Evolutionary conservation across 2,113 vertebrate genomes (phyloP).

Genomic region (Heloderma charlesbogerti): DNA sequence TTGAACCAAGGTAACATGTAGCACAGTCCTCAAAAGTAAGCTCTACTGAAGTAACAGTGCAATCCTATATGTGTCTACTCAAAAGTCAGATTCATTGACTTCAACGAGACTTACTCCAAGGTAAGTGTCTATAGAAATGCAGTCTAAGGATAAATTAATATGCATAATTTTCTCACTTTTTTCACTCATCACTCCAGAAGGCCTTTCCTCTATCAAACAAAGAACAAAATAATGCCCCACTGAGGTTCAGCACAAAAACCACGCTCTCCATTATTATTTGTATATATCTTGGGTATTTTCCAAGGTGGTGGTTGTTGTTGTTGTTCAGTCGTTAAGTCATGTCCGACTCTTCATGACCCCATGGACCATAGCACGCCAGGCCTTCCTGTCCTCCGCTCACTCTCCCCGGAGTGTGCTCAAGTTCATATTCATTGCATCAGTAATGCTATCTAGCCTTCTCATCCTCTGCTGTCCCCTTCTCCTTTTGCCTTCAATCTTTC

Average conservation of each 20-base stretch:
- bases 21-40: too few species aligned
- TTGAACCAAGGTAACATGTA: background rate
- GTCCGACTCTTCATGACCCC: too few species aligned
- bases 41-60: background rate
- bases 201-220: background rate
- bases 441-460: too few species aligned
- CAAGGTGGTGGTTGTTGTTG: too few species aligned
- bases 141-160: background rate
- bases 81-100: background rate
- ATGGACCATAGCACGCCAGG: too few species aligned
- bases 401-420: too few species aligned
- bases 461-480: too few species aligned
- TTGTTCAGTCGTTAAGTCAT: too few species aligned
- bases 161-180: background rate
- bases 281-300: background rate
- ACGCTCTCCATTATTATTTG: background rate
- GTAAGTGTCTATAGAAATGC: too few species aligned
- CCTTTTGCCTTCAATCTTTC: too few species aligned
- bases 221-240: background rate
- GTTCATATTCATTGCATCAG: too few species aligned
- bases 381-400: too few species aligned
- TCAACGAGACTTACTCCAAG: background rate
- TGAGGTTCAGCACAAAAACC: background rate
- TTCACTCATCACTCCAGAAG: background rate
- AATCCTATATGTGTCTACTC: background rate